Conservation (phyloP, 92 coral and sea anemone species). For the Epizoanthus stellaris region DNA sequence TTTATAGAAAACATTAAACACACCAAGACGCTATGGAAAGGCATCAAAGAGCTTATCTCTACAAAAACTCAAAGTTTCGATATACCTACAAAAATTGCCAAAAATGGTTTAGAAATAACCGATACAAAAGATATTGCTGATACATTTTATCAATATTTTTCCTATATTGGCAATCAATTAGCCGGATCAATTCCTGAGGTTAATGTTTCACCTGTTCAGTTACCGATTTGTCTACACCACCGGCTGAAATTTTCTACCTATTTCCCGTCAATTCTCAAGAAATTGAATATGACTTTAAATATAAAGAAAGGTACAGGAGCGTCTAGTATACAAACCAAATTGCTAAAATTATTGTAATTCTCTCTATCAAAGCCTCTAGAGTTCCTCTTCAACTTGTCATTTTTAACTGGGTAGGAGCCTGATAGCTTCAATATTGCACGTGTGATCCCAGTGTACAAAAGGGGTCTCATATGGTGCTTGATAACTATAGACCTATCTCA, state of each 20-base stretch:
- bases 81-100: slow-evolving; percentile 30
- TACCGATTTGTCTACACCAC: slow-evolving; percentile 22
- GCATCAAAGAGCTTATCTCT: slow-evolving; percentile 41
- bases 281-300: slow-evolving; percentile 56
- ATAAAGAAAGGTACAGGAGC: too few relatives aligned
- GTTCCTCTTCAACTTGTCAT: too few relatives aligned
- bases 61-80: slow-evolving; percentile 23
- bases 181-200: slow-evolving; percentile 48
- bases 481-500: too few relatives aligned
- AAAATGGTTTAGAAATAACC: slow-evolving; percentile 44
- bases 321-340: too few relatives aligned
- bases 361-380: too few relatives aligned
- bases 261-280: slow-evolving; percentile 48
- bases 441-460: too few relatives aligned
- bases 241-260: slow-evolving; percentile 39
- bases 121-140: slow-evolving; percentile 51
- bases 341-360: too few relatives aligned
- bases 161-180: slow-evolving; percentile 38
- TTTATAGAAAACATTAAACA: slow-evolving; percentile 33
- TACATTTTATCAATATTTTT: slow-evolving; percentile 55
- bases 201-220: slow-evolving; percentile 36
- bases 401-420: too few relatives aligned
- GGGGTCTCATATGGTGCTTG: too few relatives aligned
- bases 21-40: slow-evolving; percentile 41
- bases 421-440: too few relatives aligned